Evolutionary conservation across 2,113 vertebrate species (phyloP), one percentile per base, ranked within the genome.

Genomic region (Polyodon spathula): DNA sequence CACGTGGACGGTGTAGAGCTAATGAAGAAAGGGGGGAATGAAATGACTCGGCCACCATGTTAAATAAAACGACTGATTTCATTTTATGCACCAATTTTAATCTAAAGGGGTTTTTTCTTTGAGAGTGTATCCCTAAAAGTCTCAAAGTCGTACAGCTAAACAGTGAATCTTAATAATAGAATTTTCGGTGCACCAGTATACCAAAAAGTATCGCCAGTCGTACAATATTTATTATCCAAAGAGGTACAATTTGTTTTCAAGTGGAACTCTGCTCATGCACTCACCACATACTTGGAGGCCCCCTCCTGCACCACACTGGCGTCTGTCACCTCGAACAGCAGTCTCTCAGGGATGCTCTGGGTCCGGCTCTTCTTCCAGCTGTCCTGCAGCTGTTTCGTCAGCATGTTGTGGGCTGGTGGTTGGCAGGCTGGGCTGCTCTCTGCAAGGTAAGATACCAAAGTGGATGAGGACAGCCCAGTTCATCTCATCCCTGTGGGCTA

Each of bases 1-100:
- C 65, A 98, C 77, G 56, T 92, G 89, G 83, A 97, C 76, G 71
- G 94, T 95, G 91, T 98, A 97, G 66, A 95, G 86, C 95, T 98
- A 83, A 0, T 0, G 65, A 12, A 54, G n/a, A 1, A 17, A 41
- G 9, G 43, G 14, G 2, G 51, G 85, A 8, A 54, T 14, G 6
- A 1, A 40, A 56, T 8, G 38, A 11, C 40, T 15, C 27, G 41
- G n/a, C 10, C 2, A 14, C 7, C 9, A 12, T 12, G 7, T 40
- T 4, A 14, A n/a, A n/a, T n/a, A n/a, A n/a, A n/a, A n/a, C n/a
- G n/a, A n/a, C n/a, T n/a, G n/a, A n/a, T n/a, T n/a, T n/a, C n/a
- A n/a, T n/a, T n/a, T n/a, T n/a, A n/a, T n/a, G n/a, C n/a, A n/a
- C n/a, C n/a, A n/a, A n/a, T n/a, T n/a, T n/a, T n/a, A n/a, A n/a